Percentiles rank a stretch among this genome's conserved stretches.
Conservation (phyloP, 1,140 invertebrate species). For the Brachionus sp. region DNA sequence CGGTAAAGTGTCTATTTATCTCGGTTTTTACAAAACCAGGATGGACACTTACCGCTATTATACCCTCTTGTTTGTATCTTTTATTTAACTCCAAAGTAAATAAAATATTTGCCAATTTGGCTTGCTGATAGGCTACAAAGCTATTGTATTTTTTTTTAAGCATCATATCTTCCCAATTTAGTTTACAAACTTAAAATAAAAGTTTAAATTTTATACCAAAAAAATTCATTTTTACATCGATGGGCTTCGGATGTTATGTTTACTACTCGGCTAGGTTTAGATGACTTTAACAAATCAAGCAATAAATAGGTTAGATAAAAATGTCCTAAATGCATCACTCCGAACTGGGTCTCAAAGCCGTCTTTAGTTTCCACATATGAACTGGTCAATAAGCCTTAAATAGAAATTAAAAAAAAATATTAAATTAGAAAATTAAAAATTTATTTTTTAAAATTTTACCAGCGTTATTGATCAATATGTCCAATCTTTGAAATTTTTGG, state of each 20-base stretch:
- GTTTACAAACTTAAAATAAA: conserved; percentile 47
- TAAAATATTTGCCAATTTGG: conserved; percentile 73
- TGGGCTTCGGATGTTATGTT: background rate
- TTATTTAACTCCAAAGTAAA: conserved; percentile 67
- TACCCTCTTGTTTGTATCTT: conserved; percentile 61
- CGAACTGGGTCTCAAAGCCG: conserved; percentile 17
- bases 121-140: conserved; percentile 64
- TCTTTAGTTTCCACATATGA: background rate
- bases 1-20: conserved; percentile 70
- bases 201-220: background rate
- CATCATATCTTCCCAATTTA: conserved; percentile 56
- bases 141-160: conserved; percentile 55
- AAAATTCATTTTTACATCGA: background rate
- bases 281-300: background rate
- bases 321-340: background rate
- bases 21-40: conserved; percentile 78
- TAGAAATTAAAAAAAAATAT: background rate
- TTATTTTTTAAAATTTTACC: conserved; percentile 46
- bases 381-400: conserved; percentile 61
- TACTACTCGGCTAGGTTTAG: background rate
- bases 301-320: conserved; percentile 21
- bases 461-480: conserved; percentile 58
- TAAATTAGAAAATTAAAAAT: background rate
- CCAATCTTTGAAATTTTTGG: conserved; percentile 49
- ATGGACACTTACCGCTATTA: conserved; percentile 78